These are phyloP conservation scores for Lochmaea capreae DNA, from an alignment of 2,888 invertebrate species.

Conservation along the genomic window DNA sequence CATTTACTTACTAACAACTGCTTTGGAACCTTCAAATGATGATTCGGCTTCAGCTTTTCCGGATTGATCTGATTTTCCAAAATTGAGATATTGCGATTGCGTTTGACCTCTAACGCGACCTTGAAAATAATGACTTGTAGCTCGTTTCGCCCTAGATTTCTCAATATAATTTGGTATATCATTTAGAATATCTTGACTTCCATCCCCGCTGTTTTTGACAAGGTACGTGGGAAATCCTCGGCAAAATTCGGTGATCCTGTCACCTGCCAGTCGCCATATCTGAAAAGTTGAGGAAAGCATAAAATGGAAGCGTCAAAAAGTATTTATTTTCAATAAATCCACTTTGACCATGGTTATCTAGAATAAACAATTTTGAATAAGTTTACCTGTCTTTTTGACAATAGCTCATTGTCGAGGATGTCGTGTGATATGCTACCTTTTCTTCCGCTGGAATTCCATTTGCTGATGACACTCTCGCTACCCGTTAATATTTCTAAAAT, in stretches of 20 bases:
- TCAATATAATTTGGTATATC: conserved; percentile 28
- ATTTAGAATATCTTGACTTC: conserved; percentile 44
- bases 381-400: conserved; percentile 65
- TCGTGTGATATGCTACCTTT: conserved; percentile 50
- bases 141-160: conserved; percentile 48
- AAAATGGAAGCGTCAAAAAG: not conserved
- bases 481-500: conserved; percentile 63
- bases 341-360: not conserved
- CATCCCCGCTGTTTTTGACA: conserved; percentile 56
- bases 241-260: conserved; percentile 66
- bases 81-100: conserved; percentile 85
- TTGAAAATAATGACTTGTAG: conserved; percentile 56
- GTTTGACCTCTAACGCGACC: conserved; percentile 79
- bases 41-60: conserved; percentile 88
- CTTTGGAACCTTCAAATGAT: conserved; percentile 76
- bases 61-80: conserved; percentile 69
- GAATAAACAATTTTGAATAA: not conserved
- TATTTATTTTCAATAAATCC: not conserved
- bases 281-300: conserved; percentile 47
- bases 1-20: conserved; percentile 76
- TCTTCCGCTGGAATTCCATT: conserved; percentile 47
- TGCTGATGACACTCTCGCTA: conserved; percentile 50
- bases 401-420: conserved; percentile 59
- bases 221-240: conserved; percentile 63
- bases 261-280: conserved; percentile 66